Evolutionary conservation across 2,113 vertebrate genomes (phyloP).

Genomic region (Ursus arctos): DNA sequence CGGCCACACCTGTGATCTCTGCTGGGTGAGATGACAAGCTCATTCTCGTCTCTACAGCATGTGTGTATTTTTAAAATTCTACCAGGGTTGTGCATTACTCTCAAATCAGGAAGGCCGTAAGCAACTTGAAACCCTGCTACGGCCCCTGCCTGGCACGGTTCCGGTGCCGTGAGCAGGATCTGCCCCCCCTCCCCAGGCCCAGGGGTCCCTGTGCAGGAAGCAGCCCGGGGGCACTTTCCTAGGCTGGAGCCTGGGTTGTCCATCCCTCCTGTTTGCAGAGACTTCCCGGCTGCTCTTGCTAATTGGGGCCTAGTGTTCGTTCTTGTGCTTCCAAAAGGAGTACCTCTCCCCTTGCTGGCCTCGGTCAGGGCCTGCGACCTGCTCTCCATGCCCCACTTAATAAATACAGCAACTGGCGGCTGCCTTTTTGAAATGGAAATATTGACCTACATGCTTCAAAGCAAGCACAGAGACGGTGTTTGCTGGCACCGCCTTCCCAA

Average conservation of each 20-base stretch:
- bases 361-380: background rate
- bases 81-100: accelerated
- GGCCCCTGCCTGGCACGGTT: accelerated
- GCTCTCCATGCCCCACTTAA: background rate
- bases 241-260: background rate
- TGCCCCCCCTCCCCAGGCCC: accelerated
- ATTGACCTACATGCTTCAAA: slow-evolving; percentile 23
- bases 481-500: background rate
- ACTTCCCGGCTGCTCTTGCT: background rate
- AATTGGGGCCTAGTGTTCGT: accelerated
- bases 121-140: background rate
- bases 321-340: background rate
- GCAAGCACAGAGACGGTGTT: background rate
- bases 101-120: accelerated
- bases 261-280: background rate
- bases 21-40: accelerated
- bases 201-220: background rate
- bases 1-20: accelerated
- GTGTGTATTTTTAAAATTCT: background rate
- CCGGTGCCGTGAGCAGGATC: background rate
- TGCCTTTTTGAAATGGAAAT: slow-evolving; percentile 58
- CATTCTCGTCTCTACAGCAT: accelerated
- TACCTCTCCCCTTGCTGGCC: accelerated
- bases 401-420: slow-evolving; percentile 6
- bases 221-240: background rate